Evolutionary conservation across 2,888 invertebrate species (phyloP), one percentile per base, ranked within the genome.

Genomic region (Lasius platythorax): DNA sequence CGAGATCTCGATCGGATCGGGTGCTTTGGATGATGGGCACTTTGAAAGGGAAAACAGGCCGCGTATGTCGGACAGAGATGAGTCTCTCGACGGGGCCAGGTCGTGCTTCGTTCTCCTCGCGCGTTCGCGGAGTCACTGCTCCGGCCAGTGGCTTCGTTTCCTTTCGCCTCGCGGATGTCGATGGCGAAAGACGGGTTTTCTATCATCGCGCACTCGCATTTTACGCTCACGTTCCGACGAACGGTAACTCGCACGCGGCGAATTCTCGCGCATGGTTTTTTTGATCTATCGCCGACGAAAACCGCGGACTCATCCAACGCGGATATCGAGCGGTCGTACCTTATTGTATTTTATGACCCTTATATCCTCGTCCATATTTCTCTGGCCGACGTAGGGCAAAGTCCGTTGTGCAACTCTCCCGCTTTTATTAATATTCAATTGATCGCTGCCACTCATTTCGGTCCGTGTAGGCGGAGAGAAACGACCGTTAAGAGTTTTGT

Each of bases 31-130:
- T 9, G 40, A 23, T 18, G 30, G 28, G 9, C 12, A 40, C 53
- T 86, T 66, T 87, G 79, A 87, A 85, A 63, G 83, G 87, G 76
- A 82, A 85, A 85, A 83, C 67, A 58, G 63, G 12, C 18, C 66
- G 15, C 8, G 8, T 53, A n/a, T 53, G 2, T 8, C 53, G 53
- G 53, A 8, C 53, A n/a, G 6, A 53, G 8, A 8, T 53, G 53
- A 53, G 53, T 53, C 8, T n/a, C 53, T 53, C 53, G 53, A 53
- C 8, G 8, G 18, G n/a, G 8, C 6, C 50, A 18, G 8, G 64
- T 64, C 63, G 37, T 28, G 76, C 43, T 46, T 30, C 9, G 64
- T 46, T 23, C n/a, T 30, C 46, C 30, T 68, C 68, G 11, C 43
- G 56, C 56, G 43, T 33, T 30, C n/a, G 18, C 68, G 15, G 56